Evolutionary conservation across 1,140 invertebrate species (phyloP).

Genomic region (Micrasema longulum): DNA sequence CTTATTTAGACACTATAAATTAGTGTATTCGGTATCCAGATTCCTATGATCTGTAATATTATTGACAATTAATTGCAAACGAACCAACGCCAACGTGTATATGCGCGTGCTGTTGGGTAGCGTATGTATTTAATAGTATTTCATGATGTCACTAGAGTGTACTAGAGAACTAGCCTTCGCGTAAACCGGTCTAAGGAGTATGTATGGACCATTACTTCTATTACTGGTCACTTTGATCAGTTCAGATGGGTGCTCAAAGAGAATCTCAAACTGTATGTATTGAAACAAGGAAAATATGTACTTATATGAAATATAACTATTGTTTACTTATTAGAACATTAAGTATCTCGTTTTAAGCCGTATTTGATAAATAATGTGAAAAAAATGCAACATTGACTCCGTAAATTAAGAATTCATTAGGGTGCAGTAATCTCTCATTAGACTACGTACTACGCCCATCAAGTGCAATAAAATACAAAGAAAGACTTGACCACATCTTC

Average conservation of each 20-base stretch:
- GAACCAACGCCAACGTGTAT: background rate
- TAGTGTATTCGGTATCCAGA: no score
- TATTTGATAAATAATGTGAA: no score
- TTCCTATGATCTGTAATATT: background rate
- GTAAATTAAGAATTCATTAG: no score
- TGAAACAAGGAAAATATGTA: background rate
- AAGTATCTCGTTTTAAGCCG: background rate
- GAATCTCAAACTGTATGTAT: constrained; percentile 3
- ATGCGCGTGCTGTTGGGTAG: background rate
- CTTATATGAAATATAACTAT: background rate
- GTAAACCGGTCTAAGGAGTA: constrained; percentile 11
- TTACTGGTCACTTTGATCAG: constrained; percentile 5
- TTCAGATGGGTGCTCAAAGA: background rate
- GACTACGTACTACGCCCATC: no score
- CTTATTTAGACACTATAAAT: no score
- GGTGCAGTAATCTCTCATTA: no score
- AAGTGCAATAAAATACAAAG: no score
- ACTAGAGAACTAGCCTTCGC: constrained; percentile 1
- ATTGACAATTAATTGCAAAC: no score
- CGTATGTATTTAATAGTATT: background rate
- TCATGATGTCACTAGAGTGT: constrained; percentile 16
- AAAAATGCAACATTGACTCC: no score
- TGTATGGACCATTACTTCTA: constrained; percentile 19
- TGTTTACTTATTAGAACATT: background rate
- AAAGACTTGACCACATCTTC: no score